Conservation (phyloP, 2,113 vertebrate genomes). For the Oncorhynchus keta region DNA sequence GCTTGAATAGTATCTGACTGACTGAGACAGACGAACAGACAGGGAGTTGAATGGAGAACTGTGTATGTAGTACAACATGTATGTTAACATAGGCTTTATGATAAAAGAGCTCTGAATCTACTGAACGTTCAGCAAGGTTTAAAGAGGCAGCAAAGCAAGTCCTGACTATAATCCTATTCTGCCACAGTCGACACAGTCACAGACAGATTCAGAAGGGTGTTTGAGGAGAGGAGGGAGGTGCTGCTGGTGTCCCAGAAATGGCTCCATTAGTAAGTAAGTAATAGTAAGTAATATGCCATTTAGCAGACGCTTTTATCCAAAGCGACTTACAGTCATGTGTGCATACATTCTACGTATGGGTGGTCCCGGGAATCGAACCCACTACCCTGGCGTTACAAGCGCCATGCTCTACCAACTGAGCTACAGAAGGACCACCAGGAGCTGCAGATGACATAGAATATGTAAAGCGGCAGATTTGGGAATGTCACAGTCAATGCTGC, state of each 20-base stretch:
- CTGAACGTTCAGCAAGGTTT: conserved; percentile 1
- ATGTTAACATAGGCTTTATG: not conserved
- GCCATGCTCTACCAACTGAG: no score
- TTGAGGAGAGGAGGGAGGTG: conserved; percentile 20
- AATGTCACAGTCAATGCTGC: conserved; percentile 43
- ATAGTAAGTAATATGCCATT: no score
- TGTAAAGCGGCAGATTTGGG: conserved; percentile 46
- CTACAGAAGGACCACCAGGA: no score
- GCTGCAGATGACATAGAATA: conserved; percentile 39
- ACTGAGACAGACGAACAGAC: conserved; percentile 8
- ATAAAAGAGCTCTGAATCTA: conserved; percentile 21
- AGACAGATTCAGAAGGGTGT: conserved; percentile 27
- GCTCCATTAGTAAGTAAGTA: no score
- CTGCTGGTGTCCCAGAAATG: not conserved
- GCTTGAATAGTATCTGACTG: conserved; percentile 1
- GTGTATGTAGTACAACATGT: no score
- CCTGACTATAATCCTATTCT: not conserved
- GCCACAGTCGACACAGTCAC: no score
- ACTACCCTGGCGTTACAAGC: no score
- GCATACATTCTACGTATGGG: no score
- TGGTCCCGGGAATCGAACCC: no score
- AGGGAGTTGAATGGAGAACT: not conserved
- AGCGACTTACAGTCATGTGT: no score
- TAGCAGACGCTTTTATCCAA: no score
- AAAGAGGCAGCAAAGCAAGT: conserved; percentile 9